Evolutionary conservation across 2,888 invertebrate species (phyloP), one percentile per base, ranked within the genome.

Genomic region (Hofmannophila pseudospretella): DNA sequence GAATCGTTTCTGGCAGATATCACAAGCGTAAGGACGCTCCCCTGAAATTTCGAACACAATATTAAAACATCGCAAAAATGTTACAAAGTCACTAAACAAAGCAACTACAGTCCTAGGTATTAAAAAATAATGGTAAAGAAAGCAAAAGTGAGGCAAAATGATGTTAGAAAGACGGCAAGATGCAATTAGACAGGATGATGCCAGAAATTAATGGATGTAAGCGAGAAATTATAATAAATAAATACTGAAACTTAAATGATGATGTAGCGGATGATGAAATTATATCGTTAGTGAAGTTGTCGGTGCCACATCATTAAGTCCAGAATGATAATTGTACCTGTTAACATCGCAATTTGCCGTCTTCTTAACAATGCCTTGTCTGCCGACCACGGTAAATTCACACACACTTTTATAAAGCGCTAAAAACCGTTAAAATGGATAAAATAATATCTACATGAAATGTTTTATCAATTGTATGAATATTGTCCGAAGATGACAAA

Each of bases 1-100:
- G 71, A 94, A 94, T 57, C 92, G 89, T 79, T 94, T 94, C 66
- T 92, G 90, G 74, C 94, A 94, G 57, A 93, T 90, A 79, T 93
- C 92, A 82, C 94, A 94, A 49, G 91, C 90, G 62, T 93, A 94
- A 23, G 94, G 94, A 43, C 93, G 88, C 74, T 93, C 92, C 53
- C 94, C 94, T 89, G 72, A 51, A 75, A 77, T 35, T 44, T 36
- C n/a, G 23, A 23, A n/a, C 23, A 23, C n/a, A 1, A 23, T 23
- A n/a, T 23, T 23, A 23, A 2, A 23, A n/a, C 16, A 16, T n/a
- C n/a, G n/a, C n/a, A n/a, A n/a, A n/a, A n/a, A n/a, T n/a, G n/a
- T 32, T 39, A 29, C 34, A 40, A 48, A 47, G 23, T 23, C 44
- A 38, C 27, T 43, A 50, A 50, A 45, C 44, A 49, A 48, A 42